Conservation (phyloP, 2,797 vertebrate genomes). For the Acipenser oxyrinchus region DNA sequence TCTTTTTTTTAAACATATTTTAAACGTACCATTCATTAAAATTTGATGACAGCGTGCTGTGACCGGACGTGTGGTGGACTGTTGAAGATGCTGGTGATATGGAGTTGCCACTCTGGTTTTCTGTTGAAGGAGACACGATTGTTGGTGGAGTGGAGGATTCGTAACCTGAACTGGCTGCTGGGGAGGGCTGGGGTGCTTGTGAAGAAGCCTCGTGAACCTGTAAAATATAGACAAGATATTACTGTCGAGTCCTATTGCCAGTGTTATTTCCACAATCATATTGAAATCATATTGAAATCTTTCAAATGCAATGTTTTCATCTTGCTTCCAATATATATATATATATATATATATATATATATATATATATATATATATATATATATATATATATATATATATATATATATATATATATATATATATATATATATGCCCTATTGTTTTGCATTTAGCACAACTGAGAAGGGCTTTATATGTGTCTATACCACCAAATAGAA, state of each 20-base stretch:
- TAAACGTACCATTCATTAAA: constrained; percentile 99
- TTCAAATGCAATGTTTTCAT: no score
- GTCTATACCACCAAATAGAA: no score
- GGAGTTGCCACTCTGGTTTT: constrained; percentile 93
- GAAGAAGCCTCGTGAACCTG: constrained; percentile 93
- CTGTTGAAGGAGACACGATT: constrained; percentile 94
- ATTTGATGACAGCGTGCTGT: constrained; percentile 98
- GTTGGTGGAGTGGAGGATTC: constrained; percentile 96
- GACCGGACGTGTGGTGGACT: constrained; percentile 91
- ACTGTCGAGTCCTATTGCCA: background rate
- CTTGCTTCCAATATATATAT: no score
- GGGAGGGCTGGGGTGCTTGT: constrained; percentile 88
- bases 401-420: no score
- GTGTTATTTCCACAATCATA: no score
- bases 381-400: no score
- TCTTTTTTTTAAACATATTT: constrained; percentile 71
- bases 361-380: no score
- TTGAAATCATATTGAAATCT: no score
- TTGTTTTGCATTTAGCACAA: no score
- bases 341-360: no score
- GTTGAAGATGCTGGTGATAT: constrained; percentile 92
- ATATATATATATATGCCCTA: no score
- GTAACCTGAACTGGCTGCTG: constrained; percentile 95
- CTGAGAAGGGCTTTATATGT: no score
- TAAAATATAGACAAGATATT: constrained; percentile 22